Evolutionary conservation across 2,797 vertebrate species (phyloP).

Genomic region (Anguilla anguilla): DNA sequence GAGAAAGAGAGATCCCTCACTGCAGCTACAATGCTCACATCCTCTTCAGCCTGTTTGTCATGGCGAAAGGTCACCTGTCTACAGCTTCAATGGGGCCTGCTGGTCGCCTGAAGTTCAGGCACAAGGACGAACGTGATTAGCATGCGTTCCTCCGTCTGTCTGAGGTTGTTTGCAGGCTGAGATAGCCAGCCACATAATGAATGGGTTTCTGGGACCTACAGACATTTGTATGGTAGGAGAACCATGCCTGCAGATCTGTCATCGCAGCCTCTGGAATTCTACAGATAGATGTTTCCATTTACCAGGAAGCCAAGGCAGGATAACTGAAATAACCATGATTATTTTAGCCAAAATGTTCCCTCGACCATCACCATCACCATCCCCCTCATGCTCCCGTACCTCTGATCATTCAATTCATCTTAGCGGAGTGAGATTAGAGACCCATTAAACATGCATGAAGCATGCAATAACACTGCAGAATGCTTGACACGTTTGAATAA

Average conservation of each 20-base stretch:
- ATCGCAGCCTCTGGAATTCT: conserved; percentile 20
- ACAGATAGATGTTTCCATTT: conserved; percentile 27
- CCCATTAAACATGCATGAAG: conserved; percentile 66
- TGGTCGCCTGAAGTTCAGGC: conserved; percentile 56
- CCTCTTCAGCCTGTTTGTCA: conserved; percentile 48
- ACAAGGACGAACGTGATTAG: conserved; percentile 42
- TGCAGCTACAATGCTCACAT: conserved; percentile 35
- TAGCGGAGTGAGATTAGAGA: conserved; percentile 52
- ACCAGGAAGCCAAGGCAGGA: conserved; percentile 25
- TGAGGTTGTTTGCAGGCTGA: conserved; percentile 34
- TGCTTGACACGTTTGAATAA: conserved; percentile 66
- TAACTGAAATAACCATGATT: neutral
- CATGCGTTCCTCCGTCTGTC: conserved; percentile 41
- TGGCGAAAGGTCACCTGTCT: conserved; percentile 60
- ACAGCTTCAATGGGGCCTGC: conserved; percentile 43
- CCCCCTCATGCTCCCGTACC: conserved; percentile 27
- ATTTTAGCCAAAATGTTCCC: neutral
- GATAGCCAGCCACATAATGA: conserved; percentile 36
- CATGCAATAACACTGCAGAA: conserved; percentile 55
- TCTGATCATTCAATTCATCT: conserved; percentile 35
- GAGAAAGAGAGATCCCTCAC: conserved; percentile 39
- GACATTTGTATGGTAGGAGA: conserved; percentile 7
- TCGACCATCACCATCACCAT: conserved; percentile 34
- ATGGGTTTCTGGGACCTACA: conserved; percentile 3
- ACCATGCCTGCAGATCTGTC: conserved; percentile 15